Percentiles rank a stretch among this genome's conserved stretches.
Evolutionary conservation across 2,797 vertebrate genomes (phyloP).

Genomic region (Scolopax bukidnonensis): DNA sequence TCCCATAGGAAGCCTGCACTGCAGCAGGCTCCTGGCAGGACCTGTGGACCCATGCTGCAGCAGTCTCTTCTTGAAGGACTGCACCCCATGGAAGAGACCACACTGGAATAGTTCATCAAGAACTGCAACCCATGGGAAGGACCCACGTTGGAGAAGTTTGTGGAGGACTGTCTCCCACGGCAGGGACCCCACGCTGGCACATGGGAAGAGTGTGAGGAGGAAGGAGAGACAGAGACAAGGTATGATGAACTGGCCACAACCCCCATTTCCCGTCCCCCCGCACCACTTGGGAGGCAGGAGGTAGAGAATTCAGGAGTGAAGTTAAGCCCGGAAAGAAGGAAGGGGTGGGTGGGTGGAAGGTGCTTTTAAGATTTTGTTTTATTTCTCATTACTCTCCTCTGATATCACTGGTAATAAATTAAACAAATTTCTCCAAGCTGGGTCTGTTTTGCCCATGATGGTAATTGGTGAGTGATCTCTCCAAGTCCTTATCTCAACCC

Average conservation of each 20-base stretch:
- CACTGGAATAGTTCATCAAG: neutral
- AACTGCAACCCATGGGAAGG: neutral
- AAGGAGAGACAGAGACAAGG: neutral
- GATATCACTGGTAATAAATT: neutral
- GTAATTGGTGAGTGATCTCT: neutral
- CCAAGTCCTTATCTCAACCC: neutral
- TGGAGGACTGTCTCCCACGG: neutral
- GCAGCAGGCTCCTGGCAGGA: neutral
- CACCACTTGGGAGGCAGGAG: neutral
- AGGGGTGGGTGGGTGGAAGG: neutral
- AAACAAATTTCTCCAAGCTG: neutral
- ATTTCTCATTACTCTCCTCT: neutral
- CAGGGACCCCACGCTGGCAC: neutral
- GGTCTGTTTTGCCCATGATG: neutral
- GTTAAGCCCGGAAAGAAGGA: neutral
- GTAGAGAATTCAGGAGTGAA: neutral
- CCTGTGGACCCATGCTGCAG: neutral
- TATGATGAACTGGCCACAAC: neutral
- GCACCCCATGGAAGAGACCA: neutral
- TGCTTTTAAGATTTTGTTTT: neutral
- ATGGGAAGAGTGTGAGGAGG: neutral
- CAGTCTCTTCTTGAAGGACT: neutral
- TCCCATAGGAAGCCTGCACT: neutral
- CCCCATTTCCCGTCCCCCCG: neutral
- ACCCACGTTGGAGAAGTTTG: neutral